Conservation (phyloP, 1,140 invertebrate genomes). For the Hypothenemus hampei region DNA sequence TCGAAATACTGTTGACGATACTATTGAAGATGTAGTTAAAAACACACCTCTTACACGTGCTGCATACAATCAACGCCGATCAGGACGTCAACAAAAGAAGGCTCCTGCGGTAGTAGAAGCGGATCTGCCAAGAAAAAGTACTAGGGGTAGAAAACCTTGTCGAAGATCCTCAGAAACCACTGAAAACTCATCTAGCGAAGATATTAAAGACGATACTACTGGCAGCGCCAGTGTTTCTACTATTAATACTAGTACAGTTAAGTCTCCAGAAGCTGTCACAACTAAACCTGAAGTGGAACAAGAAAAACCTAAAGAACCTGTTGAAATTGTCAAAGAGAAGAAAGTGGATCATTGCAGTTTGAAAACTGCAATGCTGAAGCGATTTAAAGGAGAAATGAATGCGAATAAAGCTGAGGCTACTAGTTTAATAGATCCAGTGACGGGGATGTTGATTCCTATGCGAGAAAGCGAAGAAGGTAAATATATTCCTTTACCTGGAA, state of each 20-base stretch:
- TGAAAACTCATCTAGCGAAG: constrained; percentile 50
- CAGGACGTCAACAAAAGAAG: constrained; percentile 37
- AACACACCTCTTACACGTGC: constrained; percentile 48
- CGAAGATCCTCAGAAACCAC: constrained; percentile 59
- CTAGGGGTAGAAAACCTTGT: constrained; percentile 53
- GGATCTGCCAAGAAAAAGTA: constrained; percentile 53
- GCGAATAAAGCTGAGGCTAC: constrained; percentile 50
- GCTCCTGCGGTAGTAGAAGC: constrained; percentile 35
- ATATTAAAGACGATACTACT: constrained; percentile 41
- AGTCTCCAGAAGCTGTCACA: background rate
- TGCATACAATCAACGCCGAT: constrained; percentile 39
- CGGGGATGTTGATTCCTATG: constrained; percentile 67
- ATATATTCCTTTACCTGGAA: constrained; percentile 57
- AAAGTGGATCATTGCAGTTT: constrained; percentile 37
- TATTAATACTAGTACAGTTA: background rate
- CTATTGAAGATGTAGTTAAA: constrained; percentile 79
- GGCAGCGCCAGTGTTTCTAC: constrained; percentile 38
- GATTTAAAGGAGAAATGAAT: constrained; percentile 40
- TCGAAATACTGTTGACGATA: constrained; percentile 73
- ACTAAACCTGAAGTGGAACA: constrained; percentile 9
- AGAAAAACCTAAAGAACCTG: constrained; percentile 28
- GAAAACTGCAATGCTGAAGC: constrained; percentile 41
- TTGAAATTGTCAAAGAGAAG: constrained; percentile 24
- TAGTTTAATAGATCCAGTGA: constrained; percentile 69
- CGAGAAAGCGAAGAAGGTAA: constrained; percentile 67